Percentiles rank a stretch among this genome's conserved stretches.
Conservation (phyloP, 2,113 vertebrate species). For the Isichthys henryi region DNA sequence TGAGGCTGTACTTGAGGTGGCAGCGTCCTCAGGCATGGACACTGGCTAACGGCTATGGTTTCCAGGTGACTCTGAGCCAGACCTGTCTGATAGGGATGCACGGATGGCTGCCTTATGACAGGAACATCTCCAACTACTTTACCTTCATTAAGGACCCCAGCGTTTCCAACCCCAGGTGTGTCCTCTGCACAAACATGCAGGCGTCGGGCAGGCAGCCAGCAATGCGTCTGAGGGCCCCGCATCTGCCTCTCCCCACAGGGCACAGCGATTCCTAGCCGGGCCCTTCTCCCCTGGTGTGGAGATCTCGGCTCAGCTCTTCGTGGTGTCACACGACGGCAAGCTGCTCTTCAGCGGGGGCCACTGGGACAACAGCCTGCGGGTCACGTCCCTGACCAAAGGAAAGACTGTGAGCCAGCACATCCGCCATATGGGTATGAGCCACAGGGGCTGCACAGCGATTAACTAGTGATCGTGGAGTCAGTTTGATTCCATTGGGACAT, state of each 20-base stretch:
- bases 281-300: constrained; percentile 84
- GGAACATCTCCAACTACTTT: constrained; percentile 96
- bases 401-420: constrained; percentile 82
- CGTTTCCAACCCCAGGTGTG: constrained; percentile 88
- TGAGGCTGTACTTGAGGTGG: background rate
- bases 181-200: background rate
- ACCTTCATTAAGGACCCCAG: constrained; percentile 94
- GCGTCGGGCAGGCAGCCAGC: background rate
- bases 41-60: constrained; percentile 3
- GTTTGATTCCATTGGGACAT: background rate
- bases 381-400: constrained; percentile 84
- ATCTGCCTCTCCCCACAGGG: constrained; percentile 55
- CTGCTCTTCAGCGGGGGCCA: constrained; percentile 91
- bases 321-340: constrained; percentile 91
- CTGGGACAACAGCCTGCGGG: constrained; percentile 93
- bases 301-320: constrained; percentile 74
- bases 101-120: constrained; percentile 92
- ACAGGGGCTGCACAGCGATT: background rate
- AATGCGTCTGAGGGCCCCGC: background rate
- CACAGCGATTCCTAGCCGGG: constrained; percentile 76
- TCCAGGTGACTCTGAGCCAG: constrained; percentile 78
- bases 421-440: constrained; percentile 82
- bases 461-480: background rate
- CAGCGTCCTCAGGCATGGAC: too few species aligned
- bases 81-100: constrained; percentile 85